These are phyloP conservation scores for Cladorhizidae sp. DNA, from an alignment of 37 sponge, comb jelly and placozoan species.

Conservation along the genomic window DNA sequence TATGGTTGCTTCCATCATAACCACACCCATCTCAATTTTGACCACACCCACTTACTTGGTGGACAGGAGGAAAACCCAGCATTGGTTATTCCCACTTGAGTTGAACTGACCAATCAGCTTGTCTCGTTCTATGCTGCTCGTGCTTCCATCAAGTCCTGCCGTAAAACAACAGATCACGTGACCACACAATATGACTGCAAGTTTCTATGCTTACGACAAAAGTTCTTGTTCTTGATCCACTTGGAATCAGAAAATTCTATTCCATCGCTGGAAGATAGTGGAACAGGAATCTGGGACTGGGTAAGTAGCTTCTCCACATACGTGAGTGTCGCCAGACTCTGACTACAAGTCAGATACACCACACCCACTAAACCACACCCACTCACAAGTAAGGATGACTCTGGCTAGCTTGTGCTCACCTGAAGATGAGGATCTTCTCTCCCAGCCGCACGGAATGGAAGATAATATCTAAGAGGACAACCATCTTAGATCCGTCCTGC, in stretches of 20 bases:
- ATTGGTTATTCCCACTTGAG: constrained; percentile 33
- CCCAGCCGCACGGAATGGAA: constrained; percentile 78
- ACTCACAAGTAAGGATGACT: too few relatives aligned
- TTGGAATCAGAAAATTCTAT: constrained; percentile 36
- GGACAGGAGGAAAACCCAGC: constrained; percentile 82
- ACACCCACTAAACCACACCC: not conserved
- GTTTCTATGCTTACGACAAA: constrained; percentile 51
- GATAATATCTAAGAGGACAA: constrained; percentile 74
- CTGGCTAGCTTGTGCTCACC: constrained; percentile 32
- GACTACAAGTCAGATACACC: constrained; percentile 54
- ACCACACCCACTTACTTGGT: constrained; percentile 60
- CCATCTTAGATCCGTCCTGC: constrained; percentile 88
- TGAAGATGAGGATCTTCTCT: constrained; percentile 88
- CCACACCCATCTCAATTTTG: too few relatives aligned
- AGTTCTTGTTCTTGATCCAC: constrained; percentile 85
- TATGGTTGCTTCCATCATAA: too few relatives aligned
- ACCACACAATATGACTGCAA: not conserved
- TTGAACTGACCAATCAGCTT: constrained; percentile 77
- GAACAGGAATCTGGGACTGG: constrained; percentile 54
- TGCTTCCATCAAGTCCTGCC: constrained; percentile 87
- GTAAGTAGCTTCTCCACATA: constrained; percentile 81
- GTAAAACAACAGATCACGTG: not conserved
- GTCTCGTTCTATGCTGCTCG: constrained; percentile 65
- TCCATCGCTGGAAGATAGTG: constrained; percentile 3
- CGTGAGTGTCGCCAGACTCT: constrained; percentile 85